Percentiles rank a stretch among this genome's conserved stretches.
Evolutionary conservation across 2,113 vertebrate species (phyloP).

Genomic region (Apistogramma diplotaenia): DNA sequence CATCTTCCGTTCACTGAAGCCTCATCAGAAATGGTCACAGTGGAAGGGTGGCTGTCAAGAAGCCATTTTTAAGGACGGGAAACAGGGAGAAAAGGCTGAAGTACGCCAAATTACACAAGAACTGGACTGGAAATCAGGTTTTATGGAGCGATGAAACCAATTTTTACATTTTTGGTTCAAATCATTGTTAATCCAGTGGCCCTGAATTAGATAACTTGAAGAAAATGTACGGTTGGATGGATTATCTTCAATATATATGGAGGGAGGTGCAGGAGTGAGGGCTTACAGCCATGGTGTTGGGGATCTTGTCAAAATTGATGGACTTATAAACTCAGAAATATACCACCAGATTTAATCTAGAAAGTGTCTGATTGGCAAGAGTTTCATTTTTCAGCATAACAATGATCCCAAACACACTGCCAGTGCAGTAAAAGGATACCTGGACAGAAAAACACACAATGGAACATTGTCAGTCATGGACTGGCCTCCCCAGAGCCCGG

Average conservation of each 20-base stretch:
- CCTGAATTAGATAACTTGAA: too few species aligned
- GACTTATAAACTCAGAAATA: too few species aligned
- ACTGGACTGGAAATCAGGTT: neutral
- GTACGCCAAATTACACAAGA: neutral
- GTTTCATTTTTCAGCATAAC: too few species aligned
- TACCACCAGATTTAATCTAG: too few species aligned
- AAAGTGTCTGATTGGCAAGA: too few species aligned
- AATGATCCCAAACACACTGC: too few species aligned
- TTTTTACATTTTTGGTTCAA: neutral
- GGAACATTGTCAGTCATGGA: neutral
- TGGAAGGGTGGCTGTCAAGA: neutral
- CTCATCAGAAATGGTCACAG: neutral
- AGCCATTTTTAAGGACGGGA: neutral
- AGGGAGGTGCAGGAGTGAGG: neutral
- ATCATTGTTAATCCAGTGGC: neutral
- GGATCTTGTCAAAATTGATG: too few species aligned
- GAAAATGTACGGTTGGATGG: too few species aligned
- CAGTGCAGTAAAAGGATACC: too few species aligned
- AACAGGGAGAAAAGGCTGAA: neutral
- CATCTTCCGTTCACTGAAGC: too few species aligned
- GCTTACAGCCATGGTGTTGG: neutral
- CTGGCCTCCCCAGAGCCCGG: neutral
- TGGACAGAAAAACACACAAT: neutral
- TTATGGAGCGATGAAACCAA: neutral
- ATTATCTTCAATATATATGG: neutral